A percentile compares a stretch with the other conserved stretches of the same genome.
phyloP scores from a whole-genome alignment of 2,113 vertebrate species.

The Sialia sialis region DNA sequence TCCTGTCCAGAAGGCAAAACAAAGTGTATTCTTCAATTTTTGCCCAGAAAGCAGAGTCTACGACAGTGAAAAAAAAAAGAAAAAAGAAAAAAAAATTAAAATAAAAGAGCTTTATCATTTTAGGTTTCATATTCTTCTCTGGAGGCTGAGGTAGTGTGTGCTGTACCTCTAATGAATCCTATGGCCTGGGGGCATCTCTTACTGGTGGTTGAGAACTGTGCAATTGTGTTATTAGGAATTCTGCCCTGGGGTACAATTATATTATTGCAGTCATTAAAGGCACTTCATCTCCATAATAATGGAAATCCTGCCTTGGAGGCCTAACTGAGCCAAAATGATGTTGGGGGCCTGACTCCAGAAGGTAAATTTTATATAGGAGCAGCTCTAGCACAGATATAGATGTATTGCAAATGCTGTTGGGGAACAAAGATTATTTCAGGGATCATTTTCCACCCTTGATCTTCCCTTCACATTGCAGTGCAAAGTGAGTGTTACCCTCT shows the following conservation, averaged over 20 bases:
- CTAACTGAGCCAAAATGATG: slow-evolving; percentile 45
- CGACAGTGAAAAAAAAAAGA: background rate
- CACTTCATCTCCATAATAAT: slow-evolving; percentile 77
- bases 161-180: slow-evolving; percentile 62
- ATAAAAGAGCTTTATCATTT: background rate
- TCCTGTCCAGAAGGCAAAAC: slow-evolving; percentile 3
- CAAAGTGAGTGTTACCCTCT: accelerated
- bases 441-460: background rate
- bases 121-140: slow-evolving; percentile 39
- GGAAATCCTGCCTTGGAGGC: slow-evolving; percentile 72
- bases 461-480: background rate
- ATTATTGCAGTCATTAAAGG: slow-evolving; percentile 74
- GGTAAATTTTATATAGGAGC: slow-evolving; percentile 35
- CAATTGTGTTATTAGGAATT: slow-evolving; percentile 66
- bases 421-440: background rate
- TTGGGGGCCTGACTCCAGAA: slow-evolving; percentile 22
- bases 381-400: slow-evolving; percentile 11
- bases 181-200: slow-evolving; percentile 54
- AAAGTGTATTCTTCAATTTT: background rate
- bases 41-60: slow-evolving; percentile 22
- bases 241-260: slow-evolving; percentile 73
- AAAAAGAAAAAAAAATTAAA: background rate
- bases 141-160: slow-evolving; percentile 38
- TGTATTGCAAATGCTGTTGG: background rate
- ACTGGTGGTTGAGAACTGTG: slow-evolving; percentile 43